Percentiles rank a stretch among this genome's conserved stretches.
These are phyloP conservation scores for Heterotilapia buettikoferi DNA, from an alignment of 2,113 vertebrate species.

Conservation along the genomic window DNA sequence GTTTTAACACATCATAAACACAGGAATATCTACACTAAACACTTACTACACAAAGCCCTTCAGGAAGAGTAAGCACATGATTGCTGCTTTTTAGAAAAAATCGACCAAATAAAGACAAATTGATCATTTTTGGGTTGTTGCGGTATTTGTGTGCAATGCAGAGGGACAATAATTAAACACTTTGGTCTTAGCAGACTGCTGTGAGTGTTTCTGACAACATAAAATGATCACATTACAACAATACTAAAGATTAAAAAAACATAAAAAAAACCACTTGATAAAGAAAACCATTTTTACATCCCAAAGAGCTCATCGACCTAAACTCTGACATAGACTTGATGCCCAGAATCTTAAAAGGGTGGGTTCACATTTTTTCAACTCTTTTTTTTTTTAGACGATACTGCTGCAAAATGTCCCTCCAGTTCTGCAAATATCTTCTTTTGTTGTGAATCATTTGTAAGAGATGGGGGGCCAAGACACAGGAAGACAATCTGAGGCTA, in stretches of 20 bases:
- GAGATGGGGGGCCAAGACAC: background rate
- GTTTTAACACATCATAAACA: background rate
- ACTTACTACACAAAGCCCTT: background rate
- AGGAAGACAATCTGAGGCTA: background rate
- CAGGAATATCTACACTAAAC: background rate
- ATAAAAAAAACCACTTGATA: background rate
- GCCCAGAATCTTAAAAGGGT: background rate
- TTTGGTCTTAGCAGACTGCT: slow-evolving; percentile 11
- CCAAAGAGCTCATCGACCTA: background rate
- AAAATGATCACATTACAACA: background rate
- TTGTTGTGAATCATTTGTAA: background rate
- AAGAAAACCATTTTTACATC: background rate
- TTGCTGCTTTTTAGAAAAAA: background rate
- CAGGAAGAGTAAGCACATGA: background rate
- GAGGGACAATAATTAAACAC: background rate
- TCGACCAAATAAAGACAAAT: background rate
- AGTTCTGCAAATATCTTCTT: background rate
- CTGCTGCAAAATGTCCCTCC: background rate
- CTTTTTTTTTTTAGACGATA: background rate
- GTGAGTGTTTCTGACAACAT: background rate
- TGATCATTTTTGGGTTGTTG: background rate
- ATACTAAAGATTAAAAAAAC: background rate
- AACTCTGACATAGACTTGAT: background rate
- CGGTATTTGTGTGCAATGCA: background rate
- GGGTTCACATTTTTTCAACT: background rate